A percentile compares a stretch with the other conserved stretches of the same genome.
Conservation (phyloP, 2,888 invertebrate species). For the Malthinus seriepunctatus region DNA sequence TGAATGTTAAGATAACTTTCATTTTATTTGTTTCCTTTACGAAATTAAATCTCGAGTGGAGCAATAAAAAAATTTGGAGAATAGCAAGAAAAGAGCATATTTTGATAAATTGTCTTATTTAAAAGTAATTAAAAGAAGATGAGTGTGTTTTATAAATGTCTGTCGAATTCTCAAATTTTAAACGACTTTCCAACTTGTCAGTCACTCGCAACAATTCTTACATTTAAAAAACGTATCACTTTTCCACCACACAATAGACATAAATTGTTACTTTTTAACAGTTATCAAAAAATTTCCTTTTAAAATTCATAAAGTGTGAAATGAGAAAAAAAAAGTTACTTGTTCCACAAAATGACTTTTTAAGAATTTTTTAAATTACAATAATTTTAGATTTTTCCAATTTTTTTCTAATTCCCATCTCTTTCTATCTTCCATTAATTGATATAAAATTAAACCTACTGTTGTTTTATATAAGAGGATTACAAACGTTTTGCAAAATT, state of each 20-base stretch:
- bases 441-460: constrained; percentile 20
- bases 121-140: no score
- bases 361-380: background rate
- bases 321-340: constrained; percentile 15
- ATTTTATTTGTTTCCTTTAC: constrained; percentile 13
- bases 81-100: no score
- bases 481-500: constrained; percentile 29
- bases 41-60: constrained; percentile 3
- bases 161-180: no score
- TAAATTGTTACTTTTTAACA: constrained; percentile 7
- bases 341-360: constrained; percentile 8
- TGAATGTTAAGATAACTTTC: constrained; percentile 21
- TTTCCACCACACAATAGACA: background rate
- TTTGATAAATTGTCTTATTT: no score
- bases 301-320: constrained; percentile 22
- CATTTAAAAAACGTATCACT: constrained; percentile 4
- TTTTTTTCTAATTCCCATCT: no score
- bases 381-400: background rate
- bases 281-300: constrained; percentile 19
- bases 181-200: no score
- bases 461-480: constrained; percentile 30
- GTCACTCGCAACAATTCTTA: background rate
- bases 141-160: no score
- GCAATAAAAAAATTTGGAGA: background rate
- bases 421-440: constrained; percentile 9